A percentile compares a stretch with the other conserved stretches of the same genome.
Evolutionary conservation across 1,140 invertebrate species (phyloP).

Genomic region (Zaprionus inermis): DNA sequence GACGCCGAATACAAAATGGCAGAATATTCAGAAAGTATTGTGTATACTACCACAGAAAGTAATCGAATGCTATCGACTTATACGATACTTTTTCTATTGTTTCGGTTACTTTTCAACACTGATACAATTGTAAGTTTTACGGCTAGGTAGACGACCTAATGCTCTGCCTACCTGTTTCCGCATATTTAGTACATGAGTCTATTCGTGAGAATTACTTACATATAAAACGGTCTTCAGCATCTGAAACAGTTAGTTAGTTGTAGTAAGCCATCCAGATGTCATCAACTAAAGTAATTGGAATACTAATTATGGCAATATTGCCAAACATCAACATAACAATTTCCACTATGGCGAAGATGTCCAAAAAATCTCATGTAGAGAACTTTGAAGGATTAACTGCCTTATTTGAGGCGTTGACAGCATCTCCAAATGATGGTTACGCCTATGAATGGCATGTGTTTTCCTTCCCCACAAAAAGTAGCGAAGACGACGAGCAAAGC

Average conservation of each 20-base stretch:
- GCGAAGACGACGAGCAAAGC: slow-evolving; percentile 53
- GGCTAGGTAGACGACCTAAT: slow-evolving; percentile 27
- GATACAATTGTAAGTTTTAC: background rate
- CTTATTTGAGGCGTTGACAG: slow-evolving; percentile 92
- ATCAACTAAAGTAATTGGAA: slow-evolving; percentile 10
- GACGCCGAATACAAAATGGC: slow-evolving; percentile 56
- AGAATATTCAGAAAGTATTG: slow-evolving; percentile 85
- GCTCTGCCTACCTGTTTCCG: background rate
- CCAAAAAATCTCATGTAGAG: slow-evolving; percentile 93
- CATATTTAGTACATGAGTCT: background rate
- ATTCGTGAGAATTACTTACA: background rate
- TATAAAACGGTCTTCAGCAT: background rate
- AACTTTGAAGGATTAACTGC: slow-evolving; percentile 91
- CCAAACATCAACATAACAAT: slow-evolving; percentile 70
- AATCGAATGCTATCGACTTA: slow-evolving; percentile 33
- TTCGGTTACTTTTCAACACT: slow-evolving; percentile 22
- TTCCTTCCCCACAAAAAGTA: slow-evolving; percentile 89
- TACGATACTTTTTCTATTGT: slow-evolving; percentile 23
- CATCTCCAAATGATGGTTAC: slow-evolving; percentile 88
- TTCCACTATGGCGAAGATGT: slow-evolving; percentile 65
- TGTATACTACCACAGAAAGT: slow-evolving; percentile 44
- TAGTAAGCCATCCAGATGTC: slow-evolving; percentile 77
- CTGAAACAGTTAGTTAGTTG: slow-evolving; percentile 86
- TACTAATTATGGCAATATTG: background rate
- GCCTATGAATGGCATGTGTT: slow-evolving; percentile 89